Conservation (phyloP, 2,113 vertebrate genomes). For the Neopipo cinnamomea region DNA sequence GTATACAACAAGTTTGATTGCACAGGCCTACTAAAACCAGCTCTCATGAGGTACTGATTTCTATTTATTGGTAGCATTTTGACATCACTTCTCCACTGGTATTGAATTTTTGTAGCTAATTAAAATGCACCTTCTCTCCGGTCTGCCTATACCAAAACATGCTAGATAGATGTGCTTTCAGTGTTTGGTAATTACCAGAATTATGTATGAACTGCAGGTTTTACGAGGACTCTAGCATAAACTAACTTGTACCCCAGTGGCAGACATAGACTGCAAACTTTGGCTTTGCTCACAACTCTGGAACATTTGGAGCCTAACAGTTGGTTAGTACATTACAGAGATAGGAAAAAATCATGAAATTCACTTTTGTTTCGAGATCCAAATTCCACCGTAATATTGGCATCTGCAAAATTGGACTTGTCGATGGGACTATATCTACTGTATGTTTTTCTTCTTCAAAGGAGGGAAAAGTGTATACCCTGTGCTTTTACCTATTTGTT, state of each 20-base stretch:
- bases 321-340: neutral
- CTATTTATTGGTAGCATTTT: neutral
- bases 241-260: neutral
- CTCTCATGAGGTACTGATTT: neutral
- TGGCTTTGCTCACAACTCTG: neutral
- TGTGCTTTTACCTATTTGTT: neutral
- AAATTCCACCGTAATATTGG: neutral
- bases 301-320: neutral
- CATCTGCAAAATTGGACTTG: neutral
- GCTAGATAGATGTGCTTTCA: neutral
- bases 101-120: neutral
- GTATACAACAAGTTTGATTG: neutral
- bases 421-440: neutral
- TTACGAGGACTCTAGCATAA: neutral
- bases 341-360: neutral
- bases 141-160: neutral
- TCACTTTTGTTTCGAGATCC: neutral
- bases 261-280: neutral
- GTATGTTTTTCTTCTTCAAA: neutral
- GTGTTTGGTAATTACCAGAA: neutral
- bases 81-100: neutral
- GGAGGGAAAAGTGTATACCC: neutral
- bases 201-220: neutral
- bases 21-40: neutral
- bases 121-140: neutral